Evolutionary conservation across 1,140 invertebrate species (phyloP), one percentile per base, ranked within the genome.

Genomic region (Antheraea pernyi): DNA sequence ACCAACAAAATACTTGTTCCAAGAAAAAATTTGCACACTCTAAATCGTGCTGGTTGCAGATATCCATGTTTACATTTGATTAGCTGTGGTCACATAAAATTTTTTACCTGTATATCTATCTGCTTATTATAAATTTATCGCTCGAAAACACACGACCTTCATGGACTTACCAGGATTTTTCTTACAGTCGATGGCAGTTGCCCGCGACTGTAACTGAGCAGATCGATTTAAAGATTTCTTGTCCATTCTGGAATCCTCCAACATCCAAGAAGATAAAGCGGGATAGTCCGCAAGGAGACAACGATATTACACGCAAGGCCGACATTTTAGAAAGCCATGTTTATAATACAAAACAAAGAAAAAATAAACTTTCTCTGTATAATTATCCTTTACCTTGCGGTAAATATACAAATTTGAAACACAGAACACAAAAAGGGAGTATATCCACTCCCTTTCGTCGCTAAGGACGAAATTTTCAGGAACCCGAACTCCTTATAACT

Each of bases 281-380:
- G 88, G 86, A 81, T 77, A 84, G 95, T 95, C 95, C 95, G 93
- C 94, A 93, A 93, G 95, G 95, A 95, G 95, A 94, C 93, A 93
- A 91, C 86, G 92, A 92, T 88, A 85, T 84, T 92, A 93, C 91
- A 89, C 94, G 94, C 93, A 94, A 88, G 86, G 91, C 91, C 95
- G 94, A 95, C 95, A 96, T 96, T 94, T 96, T 95, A 96, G 94
- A 94, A 96, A 95, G 95, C 95, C 96, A 96, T 96, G 95, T 95
- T 95, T 95, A 93, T 92, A 83, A 89, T 89, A 87, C 85, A 84
- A 88, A 87, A 92, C 86, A 90, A 91, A 91, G 89, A 93, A 93
- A 94, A 67, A 94, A 93, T 89, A 75, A 71, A 65, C 81, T 78
- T 79, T 80, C 73, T 73, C 71, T 82, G 69, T 73, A 82, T 65